Conservation (phyloP, 1,140 invertebrate species). For the Lethrus apterus region DNA sequence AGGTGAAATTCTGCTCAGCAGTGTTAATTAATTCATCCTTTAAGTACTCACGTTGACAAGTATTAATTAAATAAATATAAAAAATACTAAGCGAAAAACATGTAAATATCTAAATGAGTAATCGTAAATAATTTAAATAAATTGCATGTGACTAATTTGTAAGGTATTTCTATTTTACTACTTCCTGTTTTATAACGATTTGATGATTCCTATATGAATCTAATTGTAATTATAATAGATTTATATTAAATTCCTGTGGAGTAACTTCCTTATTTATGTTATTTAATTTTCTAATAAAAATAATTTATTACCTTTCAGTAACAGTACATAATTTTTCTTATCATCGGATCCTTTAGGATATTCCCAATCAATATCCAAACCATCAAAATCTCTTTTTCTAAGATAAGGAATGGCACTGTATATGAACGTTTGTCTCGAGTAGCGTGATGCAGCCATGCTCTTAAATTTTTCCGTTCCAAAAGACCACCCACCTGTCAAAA, state of each 20-base stretch:
- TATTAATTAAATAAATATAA: too few species aligned
- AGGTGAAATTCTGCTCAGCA: too few species aligned
- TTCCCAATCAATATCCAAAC: slow-evolving; percentile 94
- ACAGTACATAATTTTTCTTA: slow-evolving; percentile 85
- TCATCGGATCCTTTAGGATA: slow-evolving; percentile 91
- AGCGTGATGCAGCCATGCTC: slow-evolving; percentile 79
- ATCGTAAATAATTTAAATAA: too few species aligned
- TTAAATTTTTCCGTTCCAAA: slow-evolving; percentile 95
- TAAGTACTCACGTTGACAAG: too few species aligned
- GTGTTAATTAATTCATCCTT: too few species aligned
- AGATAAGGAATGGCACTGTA: slow-evolving; percentile 89
- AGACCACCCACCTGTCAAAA: slow-evolving; percentile 77
- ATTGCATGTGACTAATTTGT: too few species aligned
- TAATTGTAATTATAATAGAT: background rate
- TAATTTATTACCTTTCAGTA: slow-evolving; percentile 69
- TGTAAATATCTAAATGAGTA: too few species aligned
- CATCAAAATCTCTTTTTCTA: slow-evolving; percentile 79
- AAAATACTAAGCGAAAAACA: too few species aligned
- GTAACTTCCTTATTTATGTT: background rate
- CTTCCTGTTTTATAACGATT: too few species aligned
- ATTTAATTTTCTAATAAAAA: background rate
- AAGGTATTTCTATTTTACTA: too few species aligned
- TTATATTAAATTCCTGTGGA: background rate
- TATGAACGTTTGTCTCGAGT: slow-evolving; percentile 87
- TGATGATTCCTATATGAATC: background rate